Base-by-base conservation (phyloP, 1,140 invertebrate species). In the Anastrepha obliqua region DNA sequence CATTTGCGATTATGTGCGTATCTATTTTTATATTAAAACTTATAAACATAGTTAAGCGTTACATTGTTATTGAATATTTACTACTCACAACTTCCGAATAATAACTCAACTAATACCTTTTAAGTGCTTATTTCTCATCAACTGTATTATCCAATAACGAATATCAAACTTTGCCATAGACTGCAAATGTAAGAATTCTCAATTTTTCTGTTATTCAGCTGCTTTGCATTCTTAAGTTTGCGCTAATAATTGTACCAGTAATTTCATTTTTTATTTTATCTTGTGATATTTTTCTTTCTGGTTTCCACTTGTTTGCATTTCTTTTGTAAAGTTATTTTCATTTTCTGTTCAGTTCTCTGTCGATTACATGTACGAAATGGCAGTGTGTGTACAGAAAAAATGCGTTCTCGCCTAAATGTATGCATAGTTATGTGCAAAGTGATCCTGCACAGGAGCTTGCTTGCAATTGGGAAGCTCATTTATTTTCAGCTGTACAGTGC, bases 311-410 rank as follows among this genome's bases (percentile, higher is more conserved):
- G 6, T 17, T 62, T 62, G 4, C 60, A 17, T 62, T 62, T 62
- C n/a, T 9, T 62, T 62, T 5, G 13, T 15, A 62, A 15, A 5
- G 44, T 74, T 74, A 47, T n/a, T 44, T 3, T 74, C 3, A 44
- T 17, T 74, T 74, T 44, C 5, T 13, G 1, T 74, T 74, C n/a
- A 15, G 47, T 20, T 55, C 29, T 81, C 20, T 55, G 47, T 81
- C 74, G 47, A 81, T 20, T 81, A 20, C 47, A 8, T 81, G 74
- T 81, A 29, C 74, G 74, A 81, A 55, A 81, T 55, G n/a, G n/a
- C 74, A 81, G 74, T 55, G n/a, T 55, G 67, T 55, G 74, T 81
- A 81, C 6, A 81, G 15, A 20, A 51, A 55, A 20, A 81, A 55
- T 81, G 8, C 74, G 74, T 29, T 58, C 20, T 42, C 47, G 47